Evolutionary conservation across 2,888 invertebrate species (phyloP).

Genomic region (Hydrotaea cyrtoneurina): DNA sequence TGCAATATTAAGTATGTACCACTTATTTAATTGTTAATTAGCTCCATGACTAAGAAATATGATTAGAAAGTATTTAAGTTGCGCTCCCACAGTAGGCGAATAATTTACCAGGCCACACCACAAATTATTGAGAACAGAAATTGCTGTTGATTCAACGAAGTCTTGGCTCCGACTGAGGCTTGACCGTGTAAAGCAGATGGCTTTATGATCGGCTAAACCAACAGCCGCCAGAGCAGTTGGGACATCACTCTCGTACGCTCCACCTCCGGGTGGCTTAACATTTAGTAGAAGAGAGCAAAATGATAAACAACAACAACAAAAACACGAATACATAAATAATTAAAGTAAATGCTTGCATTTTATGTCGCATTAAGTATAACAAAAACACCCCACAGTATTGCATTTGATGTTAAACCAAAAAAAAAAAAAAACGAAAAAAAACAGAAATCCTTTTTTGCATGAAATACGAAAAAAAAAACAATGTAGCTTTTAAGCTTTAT

Average conservation of each 20-base stretch:
- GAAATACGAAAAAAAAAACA: not conserved
- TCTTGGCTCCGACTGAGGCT: not conserved
- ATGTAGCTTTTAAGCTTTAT: constrained; percentile 38
- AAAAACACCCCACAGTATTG: constrained; percentile 21
- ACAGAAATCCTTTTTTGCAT: constrained; percentile 17
- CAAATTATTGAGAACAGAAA: constrained; percentile 3
- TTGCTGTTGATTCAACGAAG: not conserved
- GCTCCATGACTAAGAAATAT: constrained; percentile 39
- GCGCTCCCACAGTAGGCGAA: not conserved
- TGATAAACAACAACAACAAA: not conserved
- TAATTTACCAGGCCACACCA: not conserved
- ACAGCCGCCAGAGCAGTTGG: not conserved
- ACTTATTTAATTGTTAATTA: constrained; percentile 49
- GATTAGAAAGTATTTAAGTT: not conserved
- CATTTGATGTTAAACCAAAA: constrained; percentile 29
- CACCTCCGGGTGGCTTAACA: not conserved
- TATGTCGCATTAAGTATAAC: constrained; percentile 6
- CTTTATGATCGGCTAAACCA: not conserved
- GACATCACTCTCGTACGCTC: no score
- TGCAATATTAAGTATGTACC: not conserved
- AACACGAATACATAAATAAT: no score
- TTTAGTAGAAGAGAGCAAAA: constrained; percentile 10
- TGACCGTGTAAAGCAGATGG: not conserved
- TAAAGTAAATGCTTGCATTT: constrained; percentile 5
- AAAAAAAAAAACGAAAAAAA: not conserved